phyloP scores from a whole-genome alignment of 1,140 invertebrate species.

The Leptinotarsa defecta region DNA sequence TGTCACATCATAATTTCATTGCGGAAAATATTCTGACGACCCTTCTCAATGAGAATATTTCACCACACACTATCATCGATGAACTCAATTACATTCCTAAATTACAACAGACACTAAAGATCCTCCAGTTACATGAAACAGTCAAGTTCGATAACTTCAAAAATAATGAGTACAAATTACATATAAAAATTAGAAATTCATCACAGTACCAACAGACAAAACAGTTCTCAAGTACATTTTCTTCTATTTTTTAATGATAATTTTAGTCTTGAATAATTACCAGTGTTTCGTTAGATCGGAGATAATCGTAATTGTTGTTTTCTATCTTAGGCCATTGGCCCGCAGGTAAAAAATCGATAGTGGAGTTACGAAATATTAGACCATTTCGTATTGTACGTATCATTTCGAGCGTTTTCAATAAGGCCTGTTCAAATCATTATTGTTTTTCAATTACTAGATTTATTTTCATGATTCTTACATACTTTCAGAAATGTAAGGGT shows the following conservation, averaged over 20 bases:
- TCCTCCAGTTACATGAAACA: not conserved
- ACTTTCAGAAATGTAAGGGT: too few relatives aligned
- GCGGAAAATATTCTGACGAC: too few relatives aligned
- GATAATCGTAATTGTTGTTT: not conserved
- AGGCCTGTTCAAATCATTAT: too few relatives aligned
- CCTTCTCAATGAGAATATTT: too few relatives aligned
- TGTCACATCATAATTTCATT: too few relatives aligned
- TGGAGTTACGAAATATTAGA: not conserved
- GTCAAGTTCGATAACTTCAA: not conserved
- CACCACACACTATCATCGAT: not conserved
- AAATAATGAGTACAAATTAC: not conserved
- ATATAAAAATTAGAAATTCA: not conserved
- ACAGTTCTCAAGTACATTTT: not conserved
- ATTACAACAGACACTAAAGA: not conserved
- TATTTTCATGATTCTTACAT: too few relatives aligned
- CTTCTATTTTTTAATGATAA: not conserved
- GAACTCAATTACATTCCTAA: not conserved
- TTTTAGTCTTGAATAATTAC: not conserved
- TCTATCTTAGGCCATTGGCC: not conserved
- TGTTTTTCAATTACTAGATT: too few relatives aligned
- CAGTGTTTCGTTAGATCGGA: not conserved
- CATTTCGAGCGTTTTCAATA: too few relatives aligned
- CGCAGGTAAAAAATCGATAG: not conserved
- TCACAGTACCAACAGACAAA: not conserved
- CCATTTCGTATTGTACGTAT: not conserved